Conservation (phyloP, 2,888 invertebrate genomes). For the Cephus rjabovi region DNA sequence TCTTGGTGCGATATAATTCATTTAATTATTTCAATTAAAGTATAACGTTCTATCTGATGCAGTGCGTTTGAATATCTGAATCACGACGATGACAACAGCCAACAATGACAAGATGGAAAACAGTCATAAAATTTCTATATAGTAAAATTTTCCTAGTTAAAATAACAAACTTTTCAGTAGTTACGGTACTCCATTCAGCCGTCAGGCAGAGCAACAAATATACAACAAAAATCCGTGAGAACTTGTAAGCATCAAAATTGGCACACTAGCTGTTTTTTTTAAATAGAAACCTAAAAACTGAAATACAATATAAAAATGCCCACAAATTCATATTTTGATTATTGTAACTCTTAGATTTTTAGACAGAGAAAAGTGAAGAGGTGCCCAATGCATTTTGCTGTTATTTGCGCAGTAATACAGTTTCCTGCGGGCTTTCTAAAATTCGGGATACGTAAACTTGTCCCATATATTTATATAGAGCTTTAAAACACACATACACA, state of each 20-base stretch:
- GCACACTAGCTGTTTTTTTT: neutral
- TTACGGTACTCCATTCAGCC: neutral
- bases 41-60: neutral
- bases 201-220: neutral
- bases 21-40: neutral
- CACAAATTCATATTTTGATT: neutral
- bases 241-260: neutral
- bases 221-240: neutral
- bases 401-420: neutral
- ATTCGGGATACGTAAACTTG: neutral
- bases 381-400: neutral
- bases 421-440: neutral
- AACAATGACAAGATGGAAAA: neutral
- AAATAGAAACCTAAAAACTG: neutral
- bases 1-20: neutral
- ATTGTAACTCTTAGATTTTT: neutral
- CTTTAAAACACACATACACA: neutral
- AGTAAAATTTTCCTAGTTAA: neutral
- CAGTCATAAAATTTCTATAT: neutral
- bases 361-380: neutral
- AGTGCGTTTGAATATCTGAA: neutral
- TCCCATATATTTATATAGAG: neutral
- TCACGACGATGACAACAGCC: neutral
- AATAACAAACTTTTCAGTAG: neutral
- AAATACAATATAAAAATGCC: neutral